These are phyloP conservation scores for Anas flavirostris DNA, from an alignment of 2,797 vertebrate species.

Conservation along the genomic window DNA sequence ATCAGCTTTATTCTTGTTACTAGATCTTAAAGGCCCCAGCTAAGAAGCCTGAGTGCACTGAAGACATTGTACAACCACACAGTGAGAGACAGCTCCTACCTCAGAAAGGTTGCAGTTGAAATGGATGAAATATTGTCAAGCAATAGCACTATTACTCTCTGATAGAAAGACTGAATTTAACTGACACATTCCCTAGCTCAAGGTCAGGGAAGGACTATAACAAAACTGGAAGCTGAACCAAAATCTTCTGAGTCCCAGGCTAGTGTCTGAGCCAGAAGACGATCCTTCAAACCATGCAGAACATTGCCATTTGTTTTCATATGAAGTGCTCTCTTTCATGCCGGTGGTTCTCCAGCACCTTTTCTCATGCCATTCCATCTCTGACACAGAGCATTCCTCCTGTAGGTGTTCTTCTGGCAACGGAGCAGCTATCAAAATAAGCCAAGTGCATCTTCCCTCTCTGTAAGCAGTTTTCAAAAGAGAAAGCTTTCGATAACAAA, in stretches of 20 bases:
- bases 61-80: neutral
- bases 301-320: constrained; percentile 38
- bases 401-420: neutral
- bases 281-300: neutral
- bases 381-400: neutral
- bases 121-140: neutral
- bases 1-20: neutral
- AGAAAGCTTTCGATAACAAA: neutral
- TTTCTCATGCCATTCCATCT: neutral
- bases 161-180: neutral
- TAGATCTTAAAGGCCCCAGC: neutral
- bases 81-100: neutral
- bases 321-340: neutral
- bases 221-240: neutral
- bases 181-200: neutral
- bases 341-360: neutral
- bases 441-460: neutral
- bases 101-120: neutral
- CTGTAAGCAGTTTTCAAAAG: neutral
- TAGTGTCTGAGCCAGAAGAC: neutral
- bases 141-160: neutral
- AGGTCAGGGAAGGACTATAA: constrained; percentile 22
- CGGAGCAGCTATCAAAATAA: neutral
- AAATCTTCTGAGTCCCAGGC: neutral
- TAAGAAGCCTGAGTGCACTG: neutral